phyloP scores from a whole-genome alignment of 2,797 vertebrate species.

The Lithobates pipiens region DNA sequence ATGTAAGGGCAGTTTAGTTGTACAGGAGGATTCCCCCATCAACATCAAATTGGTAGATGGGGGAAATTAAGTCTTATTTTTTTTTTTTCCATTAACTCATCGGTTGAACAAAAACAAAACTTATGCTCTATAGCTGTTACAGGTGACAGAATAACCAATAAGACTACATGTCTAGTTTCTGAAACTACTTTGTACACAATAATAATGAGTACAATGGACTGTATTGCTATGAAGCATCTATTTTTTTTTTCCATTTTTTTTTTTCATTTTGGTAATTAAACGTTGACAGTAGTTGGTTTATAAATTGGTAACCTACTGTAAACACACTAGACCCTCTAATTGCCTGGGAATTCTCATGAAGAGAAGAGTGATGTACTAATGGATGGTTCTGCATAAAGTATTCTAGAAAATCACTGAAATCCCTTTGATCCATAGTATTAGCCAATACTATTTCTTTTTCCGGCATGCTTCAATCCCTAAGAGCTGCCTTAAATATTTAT shows the following conservation, averaged over 20 bases:
- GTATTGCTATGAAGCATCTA: slow-evolving; percentile 14
- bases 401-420: slow-evolving; percentile 43
- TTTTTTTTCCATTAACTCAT: no score
- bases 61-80: no score
- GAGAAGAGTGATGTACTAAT: slow-evolving; percentile 13
- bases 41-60: no score
- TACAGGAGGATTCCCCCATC: no score
- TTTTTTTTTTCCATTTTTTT: background rate
- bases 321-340: slow-evolving; percentile 19
- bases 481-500: slow-evolving; percentile 58
- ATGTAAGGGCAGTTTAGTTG: no score
- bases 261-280: background rate
- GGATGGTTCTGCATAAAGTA: background rate
- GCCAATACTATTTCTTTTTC: slow-evolving; percentile 36
- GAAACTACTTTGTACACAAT: background rate
- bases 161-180: background rate
- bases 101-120: no score
- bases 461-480: slow-evolving; percentile 51
- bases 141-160: background rate
- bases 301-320: slow-evolving; percentile 42
- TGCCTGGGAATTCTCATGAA: slow-evolving; percentile 33
- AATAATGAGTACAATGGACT: background rate
- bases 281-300: background rate
- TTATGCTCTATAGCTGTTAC: no score
- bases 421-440: slow-evolving; percentile 56